Base-by-base conservation (phyloP, 2,888 invertebrate species). In the Drosophila atripex region DNA sequence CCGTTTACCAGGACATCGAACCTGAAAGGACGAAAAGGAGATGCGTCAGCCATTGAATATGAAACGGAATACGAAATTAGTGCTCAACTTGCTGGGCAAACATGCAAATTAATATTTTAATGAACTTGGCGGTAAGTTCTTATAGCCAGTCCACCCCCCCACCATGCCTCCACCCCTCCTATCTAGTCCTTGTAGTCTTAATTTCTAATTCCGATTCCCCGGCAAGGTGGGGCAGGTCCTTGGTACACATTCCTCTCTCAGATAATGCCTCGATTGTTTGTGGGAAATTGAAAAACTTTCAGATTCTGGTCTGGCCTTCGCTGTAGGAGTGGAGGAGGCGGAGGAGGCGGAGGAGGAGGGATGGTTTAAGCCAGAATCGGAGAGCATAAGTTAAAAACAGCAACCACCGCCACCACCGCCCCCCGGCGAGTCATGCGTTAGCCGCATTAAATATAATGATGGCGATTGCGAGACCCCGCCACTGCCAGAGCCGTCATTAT, bases 1-100 rank as follows among this genome's bases (percentile, higher is more conserved):
- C 99, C 99, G 92, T 99, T 99, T 71, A 99, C 99, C 89, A 99
- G 93, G 65, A 99, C 96, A 93, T 99, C 99, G 93, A 99, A 99
- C 96, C 98, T 98, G n/a, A 46, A 8, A 6, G 39, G 14, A 21
- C 3, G 38, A 43, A n/a, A 8, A 46, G 8, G 6, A 38, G 4
- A 12, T 9, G 18, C 39, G 39, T 2, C 30, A 32, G 16, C 8
- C 4, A n/a, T 21, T 16, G 28, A 64, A 30, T 38, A 46, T 23
- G 32, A 32, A 64, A 64, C 18, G 49, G 61, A 60, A 47, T 64
- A 63, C 45, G 55, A 49, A 63, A 46, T 61, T 64, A 43, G 53
- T 47, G 25, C 23, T 35, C 53, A 80, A 72, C 57, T 68, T 77
- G 68, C 41, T 59, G 60, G 63, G 55, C 59, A 73, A 82, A 72